These are phyloP conservation scores for Eleginops maclovinus DNA, from an alignment of 2,113 vertebrate species.

Conservation along the genomic window DNA sequence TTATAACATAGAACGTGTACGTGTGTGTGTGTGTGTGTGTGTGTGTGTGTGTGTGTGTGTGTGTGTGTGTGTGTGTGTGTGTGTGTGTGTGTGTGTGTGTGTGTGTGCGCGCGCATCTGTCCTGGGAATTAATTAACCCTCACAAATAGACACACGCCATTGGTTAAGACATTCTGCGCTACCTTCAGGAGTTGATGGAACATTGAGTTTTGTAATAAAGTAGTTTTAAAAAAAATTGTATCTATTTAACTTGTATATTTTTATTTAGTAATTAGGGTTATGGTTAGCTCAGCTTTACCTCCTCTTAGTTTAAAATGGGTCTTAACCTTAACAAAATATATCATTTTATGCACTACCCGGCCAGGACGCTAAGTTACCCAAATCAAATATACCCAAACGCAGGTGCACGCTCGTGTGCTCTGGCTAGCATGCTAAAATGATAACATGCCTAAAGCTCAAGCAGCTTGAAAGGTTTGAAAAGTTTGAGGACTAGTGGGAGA, in stretches of 20 bases:
- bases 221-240: no score
- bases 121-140: constrained; percentile 65
- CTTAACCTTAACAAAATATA: not conserved
- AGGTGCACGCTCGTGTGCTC: not conserved
- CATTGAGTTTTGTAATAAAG: not conserved
- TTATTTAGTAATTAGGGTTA: no score
- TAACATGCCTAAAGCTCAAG: not conserved
- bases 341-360: not conserved
- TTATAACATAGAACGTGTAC: constrained; percentile 17
- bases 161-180: not conserved
- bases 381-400: not conserved
- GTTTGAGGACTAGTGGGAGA: not conserved
- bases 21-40: no score
- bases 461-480: not conserved
- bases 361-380: not conserved
- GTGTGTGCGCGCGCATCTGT: not conserved
- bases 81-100: constrained; percentile 14
- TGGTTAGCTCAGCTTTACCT: no score
- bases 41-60: no score
- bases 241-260: no score
- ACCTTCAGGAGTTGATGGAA: not conserved
- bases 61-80: not conserved
- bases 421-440: not conserved
- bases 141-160: not conserved
- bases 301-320: not conserved